phyloP scores from a whole-genome alignment of 2,797 vertebrate genomes.

The Sebastes goodei region DNA sequence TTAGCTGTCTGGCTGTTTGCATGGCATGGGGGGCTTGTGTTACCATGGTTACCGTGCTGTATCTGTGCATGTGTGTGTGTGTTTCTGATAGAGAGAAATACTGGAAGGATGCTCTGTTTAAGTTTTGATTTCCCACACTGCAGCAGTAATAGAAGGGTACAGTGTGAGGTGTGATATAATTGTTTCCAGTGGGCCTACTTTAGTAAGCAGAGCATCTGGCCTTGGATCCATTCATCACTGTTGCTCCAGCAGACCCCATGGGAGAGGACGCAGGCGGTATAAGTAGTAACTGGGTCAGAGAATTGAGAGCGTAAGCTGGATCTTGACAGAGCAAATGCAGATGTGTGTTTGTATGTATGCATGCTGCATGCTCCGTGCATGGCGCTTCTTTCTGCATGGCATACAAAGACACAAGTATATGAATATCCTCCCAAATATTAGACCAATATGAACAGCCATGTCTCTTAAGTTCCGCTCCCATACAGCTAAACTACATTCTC shows the following conservation, averaged over 20 bases:
- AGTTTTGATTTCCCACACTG: neutral
- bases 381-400: slow-evolving; percentile 34
- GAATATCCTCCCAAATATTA: slow-evolving; percentile 3
- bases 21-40: slow-evolving; percentile 35
- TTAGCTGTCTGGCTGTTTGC: slow-evolving; percentile 32
- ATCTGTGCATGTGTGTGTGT: neutral
- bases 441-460: neutral
- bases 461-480: too few relatives aligned
- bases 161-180: neutral
- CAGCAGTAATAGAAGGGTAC: neutral
- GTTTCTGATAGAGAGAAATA: neutral
- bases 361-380: neutral
- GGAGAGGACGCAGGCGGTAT: slow-evolving; percentile 42
- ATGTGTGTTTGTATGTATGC: slow-evolving; percentile 16
- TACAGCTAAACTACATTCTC: too few relatives aligned
- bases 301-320: slow-evolving; percentile 54
- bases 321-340: slow-evolving; percentile 59
- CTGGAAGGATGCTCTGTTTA: neutral
- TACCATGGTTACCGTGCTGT: slow-evolving; percentile 17
- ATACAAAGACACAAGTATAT: neutral
- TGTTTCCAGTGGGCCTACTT: neutral
- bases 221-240: slow-evolving; percentile 61
- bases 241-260: slow-evolving; percentile 21
- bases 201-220: slow-evolving; percentile 37
- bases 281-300: slow-evolving; percentile 74